These are phyloP conservation scores for Microchrysa polita DNA, from an alignment of 2,888 invertebrate genomes.

Conservation along the genomic window DNA sequence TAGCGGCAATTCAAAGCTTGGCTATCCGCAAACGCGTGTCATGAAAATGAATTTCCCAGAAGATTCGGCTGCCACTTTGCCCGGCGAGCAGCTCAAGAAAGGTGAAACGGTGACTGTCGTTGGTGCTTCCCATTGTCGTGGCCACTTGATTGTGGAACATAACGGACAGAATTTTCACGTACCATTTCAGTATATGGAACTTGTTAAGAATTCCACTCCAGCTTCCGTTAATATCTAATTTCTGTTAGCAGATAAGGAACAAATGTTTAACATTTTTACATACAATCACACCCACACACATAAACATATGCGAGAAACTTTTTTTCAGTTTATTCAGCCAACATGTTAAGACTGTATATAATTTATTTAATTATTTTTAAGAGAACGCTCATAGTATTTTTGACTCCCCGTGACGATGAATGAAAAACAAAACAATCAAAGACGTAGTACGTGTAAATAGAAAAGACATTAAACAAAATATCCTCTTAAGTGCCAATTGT, in stretches of 20 bases:
- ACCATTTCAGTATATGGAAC: conserved; percentile 84
- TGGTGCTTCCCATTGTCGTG: conserved; percentile 85
- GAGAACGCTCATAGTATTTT: conserved; percentile 23
- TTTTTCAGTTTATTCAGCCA: conserved; percentile 1
- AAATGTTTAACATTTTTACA: not conserved
- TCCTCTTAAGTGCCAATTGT: conserved; percentile 41
- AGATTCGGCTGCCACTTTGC: conserved; percentile 58
- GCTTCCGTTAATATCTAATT: conserved; percentile 52
- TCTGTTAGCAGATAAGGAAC: not conserved
- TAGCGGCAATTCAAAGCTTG: conserved; percentile 87
- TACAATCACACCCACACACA: not conserved
- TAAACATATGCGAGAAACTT: not conserved
- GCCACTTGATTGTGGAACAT: conserved; percentile 88
- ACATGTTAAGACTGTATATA: conserved; percentile 44
- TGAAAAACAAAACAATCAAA: not conserved
- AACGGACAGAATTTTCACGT: conserved; percentile 78
- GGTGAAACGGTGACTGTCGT: conserved; percentile 89
- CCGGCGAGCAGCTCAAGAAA: conserved; percentile 71
- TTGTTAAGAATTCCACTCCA: conserved; percentile 61
- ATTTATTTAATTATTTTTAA: conserved; percentile 40
- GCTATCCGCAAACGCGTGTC: conserved; percentile 90
- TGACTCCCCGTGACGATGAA: not conserved
- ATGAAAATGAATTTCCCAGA: conserved; percentile 91
- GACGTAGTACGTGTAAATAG: conserved; percentile 22
- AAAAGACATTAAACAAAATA: not conserved